These are phyloP conservation scores for Spea multiplicata DNA, from an alignment of 2,113 vertebrate genomes.

Conservation along the genomic window DNA sequence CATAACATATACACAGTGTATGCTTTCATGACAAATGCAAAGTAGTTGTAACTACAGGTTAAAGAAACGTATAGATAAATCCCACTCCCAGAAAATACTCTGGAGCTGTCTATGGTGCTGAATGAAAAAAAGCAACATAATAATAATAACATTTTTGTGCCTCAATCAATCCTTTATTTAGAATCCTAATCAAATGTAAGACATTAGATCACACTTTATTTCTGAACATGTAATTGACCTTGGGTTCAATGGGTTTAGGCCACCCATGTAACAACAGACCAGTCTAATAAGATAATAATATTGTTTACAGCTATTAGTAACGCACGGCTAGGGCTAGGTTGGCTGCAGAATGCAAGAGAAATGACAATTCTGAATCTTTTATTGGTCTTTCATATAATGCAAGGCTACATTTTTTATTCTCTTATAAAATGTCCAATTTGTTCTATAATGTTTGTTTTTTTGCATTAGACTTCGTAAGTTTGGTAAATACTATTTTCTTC, in stretches of 20 bases:
- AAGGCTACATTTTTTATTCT: too few relatives aligned
- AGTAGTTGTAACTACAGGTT: too few relatives aligned
- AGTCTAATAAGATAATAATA: conserved; percentile 13
- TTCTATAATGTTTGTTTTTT: too few relatives aligned
- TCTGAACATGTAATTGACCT: conserved; percentile 37
- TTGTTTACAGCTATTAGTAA: conserved; percentile 29
- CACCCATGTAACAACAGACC: conserved; percentile 39
- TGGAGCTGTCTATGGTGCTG: conserved; percentile 30
- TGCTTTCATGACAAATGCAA: too few relatives aligned
- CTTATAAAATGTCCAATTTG: too few relatives aligned
- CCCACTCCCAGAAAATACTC: conserved; percentile 6
- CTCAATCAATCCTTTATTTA: conserved; percentile 43
- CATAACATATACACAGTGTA: too few relatives aligned
- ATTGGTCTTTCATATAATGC: too few relatives aligned
- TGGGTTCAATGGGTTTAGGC: conserved; percentile 13
- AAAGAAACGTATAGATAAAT: neutral
- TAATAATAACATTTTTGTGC: conserved; percentile 6
- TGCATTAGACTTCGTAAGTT: too few relatives aligned
- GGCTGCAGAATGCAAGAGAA: neutral
- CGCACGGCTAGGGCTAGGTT: conserved; percentile 16
- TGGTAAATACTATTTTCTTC: too few relatives aligned
- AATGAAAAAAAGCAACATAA: neutral
- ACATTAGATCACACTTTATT: conserved; percentile 18
- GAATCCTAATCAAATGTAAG: conserved; percentile 39
- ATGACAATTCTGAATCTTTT: too few relatives aligned